Evolutionary conservation across 2,888 invertebrate genomes (phyloP).

Genomic region (Antheraea assamensis): DNA sequence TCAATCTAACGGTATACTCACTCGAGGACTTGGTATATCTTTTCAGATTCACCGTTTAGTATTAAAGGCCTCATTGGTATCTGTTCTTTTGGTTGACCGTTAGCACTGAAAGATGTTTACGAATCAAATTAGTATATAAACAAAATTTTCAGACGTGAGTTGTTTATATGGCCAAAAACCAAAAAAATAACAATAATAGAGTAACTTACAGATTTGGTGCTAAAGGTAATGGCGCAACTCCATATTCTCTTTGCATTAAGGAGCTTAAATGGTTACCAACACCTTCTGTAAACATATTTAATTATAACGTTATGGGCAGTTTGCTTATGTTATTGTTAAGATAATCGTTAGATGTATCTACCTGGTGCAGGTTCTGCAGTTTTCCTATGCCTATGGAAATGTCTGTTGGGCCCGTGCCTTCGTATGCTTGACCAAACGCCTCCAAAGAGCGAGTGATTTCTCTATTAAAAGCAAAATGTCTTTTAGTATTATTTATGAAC

Average conservation of each 20-base stretch:
- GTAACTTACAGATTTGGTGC: constrained; percentile 69
- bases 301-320: neutral
- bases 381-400: constrained; percentile 66
- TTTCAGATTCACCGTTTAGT: constrained; percentile 85
- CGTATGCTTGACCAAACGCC: constrained; percentile 97
- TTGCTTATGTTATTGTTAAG: neutral
- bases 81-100: constrained; percentile 84
- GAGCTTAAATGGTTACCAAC: constrained; percentile 77
- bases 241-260: constrained; percentile 79
- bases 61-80: constrained; percentile 90
- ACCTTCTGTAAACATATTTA: constrained; percentile 51
- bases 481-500: neutral
- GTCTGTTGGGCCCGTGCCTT: constrained; percentile 83
- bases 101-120: constrained; percentile 55
- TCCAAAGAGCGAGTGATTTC: constrained; percentile 97
- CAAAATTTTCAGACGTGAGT: neutral
- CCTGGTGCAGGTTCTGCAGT: constrained; percentile 63
- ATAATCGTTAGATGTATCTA: constrained; percentile 31
- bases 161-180: neutral
- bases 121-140: neutral
- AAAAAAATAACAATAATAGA: neutral
- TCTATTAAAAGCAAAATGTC: constrained; percentile 76
- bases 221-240: constrained; percentile 62
- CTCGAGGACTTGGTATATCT: constrained; percentile 87
- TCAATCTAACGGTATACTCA: constrained; percentile 73